A percentile compares a stretch with the other conserved stretches of the same genome.
Evolutionary conservation across 23 tunicate species (phyloP).

Genomic region (Halocynthia aurantium): DNA sequence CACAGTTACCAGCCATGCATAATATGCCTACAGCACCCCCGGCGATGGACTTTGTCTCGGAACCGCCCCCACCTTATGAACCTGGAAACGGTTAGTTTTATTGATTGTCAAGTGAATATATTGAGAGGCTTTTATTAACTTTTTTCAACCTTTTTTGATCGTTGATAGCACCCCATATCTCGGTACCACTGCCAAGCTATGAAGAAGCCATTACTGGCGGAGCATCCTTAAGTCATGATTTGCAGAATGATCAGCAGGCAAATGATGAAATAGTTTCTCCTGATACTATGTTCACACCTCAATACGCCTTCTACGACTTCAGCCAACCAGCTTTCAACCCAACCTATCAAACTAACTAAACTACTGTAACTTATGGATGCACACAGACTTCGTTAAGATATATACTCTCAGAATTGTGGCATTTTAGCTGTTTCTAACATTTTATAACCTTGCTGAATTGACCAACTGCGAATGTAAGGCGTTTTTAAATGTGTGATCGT

Average conservation of each 20-base stretch:
- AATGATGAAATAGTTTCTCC: background rate
- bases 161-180: too few species aligned
- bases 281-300: constrained; percentile 4
- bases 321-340: background rate
- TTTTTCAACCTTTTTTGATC: constrained; percentile 11
- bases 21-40: constrained; percentile 8
- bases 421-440: too few species aligned
- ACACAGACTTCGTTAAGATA: too few species aligned
- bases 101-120: background rate
- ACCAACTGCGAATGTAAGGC: too few species aligned
- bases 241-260: background rate
- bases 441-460: too few species aligned
- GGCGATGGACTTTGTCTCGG: constrained; percentile 3
- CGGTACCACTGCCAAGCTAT: constrained; percentile 19
- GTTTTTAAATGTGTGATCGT: too few species aligned
- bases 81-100: constrained; percentile 20
- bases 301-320: constrained; percentile 23
- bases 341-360: too few species aligned
- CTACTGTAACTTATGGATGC: too few species aligned
- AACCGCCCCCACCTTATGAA: constrained; percentile 24
- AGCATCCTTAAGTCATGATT: background rate
- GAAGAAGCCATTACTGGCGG: constrained; percentile 28
- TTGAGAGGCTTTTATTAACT: background rate
- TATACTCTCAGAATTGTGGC: too few species aligned
- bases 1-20: background rate